A percentile compares a stretch with the other conserved stretches of the same genome.
phyloP scores from a whole-genome alignment of 2,797 vertebrate species.

The Coreius guichenoti region DNA sequence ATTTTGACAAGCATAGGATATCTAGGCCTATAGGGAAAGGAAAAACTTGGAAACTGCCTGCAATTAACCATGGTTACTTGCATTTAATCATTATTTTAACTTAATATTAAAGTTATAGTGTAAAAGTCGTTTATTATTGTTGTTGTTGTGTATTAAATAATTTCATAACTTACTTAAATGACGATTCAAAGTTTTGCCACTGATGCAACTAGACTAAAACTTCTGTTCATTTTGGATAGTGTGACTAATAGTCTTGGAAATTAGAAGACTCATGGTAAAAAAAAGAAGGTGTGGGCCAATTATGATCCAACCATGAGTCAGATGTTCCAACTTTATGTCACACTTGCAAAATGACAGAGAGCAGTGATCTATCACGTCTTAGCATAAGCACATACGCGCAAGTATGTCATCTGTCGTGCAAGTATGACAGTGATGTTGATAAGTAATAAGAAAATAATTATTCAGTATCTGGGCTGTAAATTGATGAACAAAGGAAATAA shows the following conservation, averaged over 20 bases:
- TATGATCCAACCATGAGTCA: conserved; percentile 54
- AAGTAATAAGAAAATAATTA: not conserved
- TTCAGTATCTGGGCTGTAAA: not conserved
- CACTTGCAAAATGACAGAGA: not conserved
- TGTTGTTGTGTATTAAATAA: not conserved
- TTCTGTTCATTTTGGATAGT: conserved; percentile 11
- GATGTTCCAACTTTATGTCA: conserved; percentile 36
- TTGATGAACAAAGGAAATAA: not conserved
- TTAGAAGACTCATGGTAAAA: not conserved
- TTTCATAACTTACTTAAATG: not conserved
- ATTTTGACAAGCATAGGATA: not conserved
- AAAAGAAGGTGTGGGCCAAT: conserved; percentile 39
- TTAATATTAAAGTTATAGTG: not conserved
- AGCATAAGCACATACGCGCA: not conserved
- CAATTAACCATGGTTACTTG: not conserved
- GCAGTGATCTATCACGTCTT: conserved; percentile 45
- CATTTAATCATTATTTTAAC: not conserved
- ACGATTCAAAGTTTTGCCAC: not conserved
- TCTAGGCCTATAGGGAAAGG: not conserved
- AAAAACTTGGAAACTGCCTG: not conserved
- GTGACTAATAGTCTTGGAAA: not conserved
- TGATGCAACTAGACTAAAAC: conserved; percentile 12
- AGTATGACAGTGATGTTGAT: not conserved
- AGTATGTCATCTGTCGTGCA: not conserved
- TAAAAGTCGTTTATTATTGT: not conserved